Conservation (phyloP, 1,140 invertebrate species). For the Heliconius eleuchia region DNA sequence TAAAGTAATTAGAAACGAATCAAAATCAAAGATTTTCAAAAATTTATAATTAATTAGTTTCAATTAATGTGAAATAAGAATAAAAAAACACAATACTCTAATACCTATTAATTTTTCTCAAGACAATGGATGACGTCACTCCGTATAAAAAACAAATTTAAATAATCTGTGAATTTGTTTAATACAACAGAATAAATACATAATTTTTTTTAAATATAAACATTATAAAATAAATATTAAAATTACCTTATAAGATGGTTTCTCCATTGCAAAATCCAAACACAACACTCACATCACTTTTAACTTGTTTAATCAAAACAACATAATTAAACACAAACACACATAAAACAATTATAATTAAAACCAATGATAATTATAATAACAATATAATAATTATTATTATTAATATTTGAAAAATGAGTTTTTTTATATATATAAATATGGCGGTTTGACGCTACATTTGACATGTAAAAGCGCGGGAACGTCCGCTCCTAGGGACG, state of each 20-base stretch:
- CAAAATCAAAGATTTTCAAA: not conserved
- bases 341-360: conserved; percentile 2
- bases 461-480: conserved; percentile 21
- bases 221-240: conserved; percentile 13
- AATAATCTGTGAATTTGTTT: conserved; percentile 12
- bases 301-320: conserved; percentile 23
- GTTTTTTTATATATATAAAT: conserved; percentile 36
- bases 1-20: not conserved
- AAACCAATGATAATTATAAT: not conserved
- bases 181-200: not conserved
- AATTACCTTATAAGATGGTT: conserved; percentile 61
- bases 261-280: conserved; percentile 63
- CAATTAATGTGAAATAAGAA: not conserved
- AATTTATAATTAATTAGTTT: not conserved
- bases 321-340: conserved; percentile 15
- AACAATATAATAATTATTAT: conserved; percentile 2
- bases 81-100: not conserved
- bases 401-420: not conserved
- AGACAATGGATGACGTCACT: conserved; percentile 56
- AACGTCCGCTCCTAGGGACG: conserved; percentile 56
- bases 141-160: conserved; percentile 18
- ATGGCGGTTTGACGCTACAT: conserved; percentile 51
- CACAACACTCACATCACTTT: conserved; percentile 48
- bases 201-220: not conserved
- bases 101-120: conserved; percentile 1